These are phyloP conservation scores for Acanthococcus lagerstroemiae DNA, from an alignment of 2,888 invertebrate species.

Conservation along the genomic window DNA sequence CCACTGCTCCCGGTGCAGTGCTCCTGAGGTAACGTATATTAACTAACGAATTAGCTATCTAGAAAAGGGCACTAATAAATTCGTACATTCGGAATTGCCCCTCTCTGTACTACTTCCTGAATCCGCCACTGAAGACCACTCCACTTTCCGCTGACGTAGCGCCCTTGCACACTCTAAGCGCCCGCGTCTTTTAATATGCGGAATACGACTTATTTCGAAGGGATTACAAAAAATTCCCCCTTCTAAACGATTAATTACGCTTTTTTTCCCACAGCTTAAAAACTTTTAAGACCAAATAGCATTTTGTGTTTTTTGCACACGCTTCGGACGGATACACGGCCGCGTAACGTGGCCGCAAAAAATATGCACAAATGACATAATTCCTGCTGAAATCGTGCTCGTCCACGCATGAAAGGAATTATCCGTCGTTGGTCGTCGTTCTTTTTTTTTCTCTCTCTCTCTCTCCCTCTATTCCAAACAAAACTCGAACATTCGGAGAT, in stretches of 20 bases:
- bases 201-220: not conserved
- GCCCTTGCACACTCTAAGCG: not conserved
- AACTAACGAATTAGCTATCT: no score
- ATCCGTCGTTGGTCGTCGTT: no score
- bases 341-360: not conserved
- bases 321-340: not conserved
- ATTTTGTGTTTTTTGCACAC: not conserved
- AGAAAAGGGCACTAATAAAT: not conserved
- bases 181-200: slow-evolving; percentile 1
- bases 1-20: no score
- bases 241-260: slow-evolving; percentile 16
- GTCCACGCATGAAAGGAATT: slow-evolving; percentile 16
- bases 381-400: slow-evolving; percentile 20
- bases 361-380: not conserved
- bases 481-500: not conserved
- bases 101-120: not conserved
- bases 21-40: no score
- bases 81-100: no score
- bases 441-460: not conserved
- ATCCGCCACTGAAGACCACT: not conserved
- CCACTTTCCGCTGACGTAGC: no score
- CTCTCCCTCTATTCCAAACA: not conserved
- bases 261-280: no score
- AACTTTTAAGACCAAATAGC: no score
- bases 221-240: slow-evolving; percentile 1